Conservation (phyloP, 2,113 vertebrate genomes). For the Progne subis region DNA sequence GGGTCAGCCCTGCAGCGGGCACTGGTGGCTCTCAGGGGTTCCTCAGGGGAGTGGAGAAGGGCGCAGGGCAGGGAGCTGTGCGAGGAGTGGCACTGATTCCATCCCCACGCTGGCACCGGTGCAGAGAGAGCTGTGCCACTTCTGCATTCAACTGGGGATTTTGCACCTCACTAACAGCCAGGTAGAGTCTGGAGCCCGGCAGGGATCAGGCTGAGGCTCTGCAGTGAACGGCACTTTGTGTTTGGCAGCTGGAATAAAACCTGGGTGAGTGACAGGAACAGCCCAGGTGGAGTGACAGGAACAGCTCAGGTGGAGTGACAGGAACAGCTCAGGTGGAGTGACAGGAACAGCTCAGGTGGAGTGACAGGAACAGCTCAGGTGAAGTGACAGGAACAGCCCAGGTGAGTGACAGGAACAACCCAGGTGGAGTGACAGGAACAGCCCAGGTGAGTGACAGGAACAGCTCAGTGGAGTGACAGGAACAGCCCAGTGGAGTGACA, state of each 20-base stretch:
- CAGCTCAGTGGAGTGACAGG: no score
- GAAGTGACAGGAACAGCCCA: no score
- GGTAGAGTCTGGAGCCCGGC: constrained; percentile 53
- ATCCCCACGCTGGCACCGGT: neutral
- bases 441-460: no score
- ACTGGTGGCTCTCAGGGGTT: constrained; percentile 62
- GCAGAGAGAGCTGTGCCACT: constrained; percentile 40
- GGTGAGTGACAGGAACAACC: no score
- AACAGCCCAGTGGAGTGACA: no score
- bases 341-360: no score
- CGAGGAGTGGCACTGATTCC: neutral
- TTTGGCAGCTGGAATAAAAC: neutral
- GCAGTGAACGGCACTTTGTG: neutral
- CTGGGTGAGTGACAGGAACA: no score
- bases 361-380: no score
- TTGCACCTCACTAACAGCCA: constrained; percentile 13
- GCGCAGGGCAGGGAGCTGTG: neutral
- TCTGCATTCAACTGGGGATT: constrained; percentile 66
- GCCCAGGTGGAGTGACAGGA: no score
- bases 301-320: no score
- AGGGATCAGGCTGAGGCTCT: constrained; percentile 34
- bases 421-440: no score
- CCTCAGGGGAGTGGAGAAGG: constrained; percentile 7
- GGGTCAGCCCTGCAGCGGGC: neutral
- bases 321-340: no score